Percentiles rank a stretch among this genome's conserved stretches.
phyloP scores from a whole-genome alignment of 2,797 vertebrate genomes.

The Coregonus sp. region DNA sequence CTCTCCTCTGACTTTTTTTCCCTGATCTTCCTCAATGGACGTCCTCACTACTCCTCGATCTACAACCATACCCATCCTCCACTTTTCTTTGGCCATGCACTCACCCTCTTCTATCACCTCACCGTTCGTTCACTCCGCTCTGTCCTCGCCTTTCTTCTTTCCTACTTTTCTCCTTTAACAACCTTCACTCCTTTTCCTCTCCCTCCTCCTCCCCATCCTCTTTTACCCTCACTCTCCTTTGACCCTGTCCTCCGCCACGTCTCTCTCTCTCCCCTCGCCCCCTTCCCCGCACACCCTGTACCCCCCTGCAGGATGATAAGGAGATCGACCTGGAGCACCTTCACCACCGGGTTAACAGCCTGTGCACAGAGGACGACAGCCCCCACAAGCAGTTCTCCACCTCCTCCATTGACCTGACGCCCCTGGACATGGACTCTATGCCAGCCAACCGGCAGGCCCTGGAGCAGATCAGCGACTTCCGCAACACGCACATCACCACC shows the following conservation, averaged over 20 bases:
- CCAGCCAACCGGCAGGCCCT: conserved; percentile 95
- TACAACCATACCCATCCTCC: no score
- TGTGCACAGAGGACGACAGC: conserved; percentile 99
- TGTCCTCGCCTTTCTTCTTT: not conserved
- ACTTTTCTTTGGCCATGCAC: no score
- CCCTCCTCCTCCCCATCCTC: no score
- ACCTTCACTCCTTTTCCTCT: not conserved
- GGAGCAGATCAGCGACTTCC: conserved; percentile 99
- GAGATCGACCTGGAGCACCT: conserved; percentile 99
- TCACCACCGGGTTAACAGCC: conserved; percentile 98
- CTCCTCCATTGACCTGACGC: conserved; percentile 98
- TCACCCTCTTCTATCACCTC: not conserved
- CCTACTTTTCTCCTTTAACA: not conserved
- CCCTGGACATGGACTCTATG: conserved; percentile 97
- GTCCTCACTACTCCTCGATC: no score
- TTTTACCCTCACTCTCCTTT: conserved; percentile 4
- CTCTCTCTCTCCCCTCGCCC: conserved; percentile 8
- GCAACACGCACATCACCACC: conserved; percentile 99
- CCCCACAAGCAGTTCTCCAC: conserved; percentile 99
- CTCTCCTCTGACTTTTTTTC: no score
- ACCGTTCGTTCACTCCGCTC: not conserved
- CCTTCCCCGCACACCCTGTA: conserved; percentile 40
- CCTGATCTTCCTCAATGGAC: no score
- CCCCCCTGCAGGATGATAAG: conserved; percentile 91
- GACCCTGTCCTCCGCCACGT: conserved; percentile 17